A percentile compares a stretch with the other conserved stretches of the same genome.
Evolutionary conservation across 2,113 vertebrate genomes (phyloP).

Genomic region (Chaetura pelagica): DNA sequence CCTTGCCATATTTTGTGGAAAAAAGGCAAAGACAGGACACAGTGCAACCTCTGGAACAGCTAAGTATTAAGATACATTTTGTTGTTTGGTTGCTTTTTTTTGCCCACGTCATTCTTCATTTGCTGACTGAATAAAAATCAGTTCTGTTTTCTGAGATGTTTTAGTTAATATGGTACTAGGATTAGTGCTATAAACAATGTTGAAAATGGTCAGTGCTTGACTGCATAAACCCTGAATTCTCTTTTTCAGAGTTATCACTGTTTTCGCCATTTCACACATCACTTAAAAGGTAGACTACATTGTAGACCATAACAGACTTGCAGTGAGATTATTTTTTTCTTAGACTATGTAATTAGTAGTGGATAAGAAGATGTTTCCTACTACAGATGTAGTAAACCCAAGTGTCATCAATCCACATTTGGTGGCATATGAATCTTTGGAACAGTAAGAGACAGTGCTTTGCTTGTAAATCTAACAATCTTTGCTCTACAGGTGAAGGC

Average conservation of each 20-base stretch:
- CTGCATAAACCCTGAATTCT: not conserved
- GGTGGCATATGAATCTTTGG: not conserved
- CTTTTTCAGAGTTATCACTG: not conserved
- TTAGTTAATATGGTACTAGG: not conserved
- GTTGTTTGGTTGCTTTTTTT: rapidly evolving
- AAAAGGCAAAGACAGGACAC: not conserved
- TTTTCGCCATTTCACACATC: not conserved
- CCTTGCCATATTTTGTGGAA: not conserved
- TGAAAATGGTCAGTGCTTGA: not conserved
- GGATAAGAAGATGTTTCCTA: not conserved
- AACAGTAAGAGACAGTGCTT: not conserved
- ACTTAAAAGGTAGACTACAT: not conserved
- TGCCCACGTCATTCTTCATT: not conserved
- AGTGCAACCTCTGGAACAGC: not conserved
- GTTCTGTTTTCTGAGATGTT: not conserved
- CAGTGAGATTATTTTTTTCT: not conserved
- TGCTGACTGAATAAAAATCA: not conserved
- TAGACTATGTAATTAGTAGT: not conserved
- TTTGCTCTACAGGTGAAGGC: not conserved
- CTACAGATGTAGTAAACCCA: not conserved
- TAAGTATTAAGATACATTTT: not conserved
- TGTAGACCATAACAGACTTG: not conserved
- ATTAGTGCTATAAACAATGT: not conserved
- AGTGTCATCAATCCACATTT: not conserved
- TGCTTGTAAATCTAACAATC: not conserved